phyloP scores from a whole-genome alignment of 92 coral and sea anemone genomes.

The Micromussa lordhowensis region DNA sequence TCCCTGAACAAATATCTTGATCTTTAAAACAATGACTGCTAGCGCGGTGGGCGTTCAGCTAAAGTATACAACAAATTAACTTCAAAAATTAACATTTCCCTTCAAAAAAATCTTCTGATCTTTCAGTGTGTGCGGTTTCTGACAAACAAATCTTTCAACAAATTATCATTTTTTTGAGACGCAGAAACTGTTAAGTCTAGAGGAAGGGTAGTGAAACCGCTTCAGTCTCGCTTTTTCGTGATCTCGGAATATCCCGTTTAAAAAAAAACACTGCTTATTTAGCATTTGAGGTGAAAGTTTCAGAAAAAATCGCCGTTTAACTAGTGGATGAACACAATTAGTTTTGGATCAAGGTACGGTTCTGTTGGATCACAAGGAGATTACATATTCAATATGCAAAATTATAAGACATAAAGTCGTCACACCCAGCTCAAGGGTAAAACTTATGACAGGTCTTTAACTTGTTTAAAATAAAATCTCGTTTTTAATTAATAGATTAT shows the following conservation, averaged over 20 bases:
- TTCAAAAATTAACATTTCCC: too few relatives aligned
- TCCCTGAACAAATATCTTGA: not conserved
- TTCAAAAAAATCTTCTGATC: too few relatives aligned
- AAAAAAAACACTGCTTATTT: too few relatives aligned
- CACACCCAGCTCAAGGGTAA: not conserved
- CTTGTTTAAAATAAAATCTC: not conserved
- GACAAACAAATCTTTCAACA: too few relatives aligned
- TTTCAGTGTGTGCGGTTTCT: too few relatives aligned
- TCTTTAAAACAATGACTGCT: not conserved
- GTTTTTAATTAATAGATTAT: not conserved
- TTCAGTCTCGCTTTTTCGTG: too few relatives aligned
- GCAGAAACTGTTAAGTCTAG: too few relatives aligned
- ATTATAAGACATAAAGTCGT: not conserved
- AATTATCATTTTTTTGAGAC: too few relatives aligned
- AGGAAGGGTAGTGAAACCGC: too few relatives aligned
- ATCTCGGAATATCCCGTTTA: too few relatives aligned
- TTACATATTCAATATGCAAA: not conserved
- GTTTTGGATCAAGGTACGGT: not conserved
- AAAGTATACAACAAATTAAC: not conserved
- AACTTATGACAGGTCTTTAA: not conserved
- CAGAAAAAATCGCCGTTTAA: not conserved
- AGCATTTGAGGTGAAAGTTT: not conserved
- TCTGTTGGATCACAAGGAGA: not conserved
- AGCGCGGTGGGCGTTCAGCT: not conserved
- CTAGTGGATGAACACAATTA: not conserved